Conservation (phyloP, 2,797 vertebrate species). For the Melopsittacus undulatus region DNA sequence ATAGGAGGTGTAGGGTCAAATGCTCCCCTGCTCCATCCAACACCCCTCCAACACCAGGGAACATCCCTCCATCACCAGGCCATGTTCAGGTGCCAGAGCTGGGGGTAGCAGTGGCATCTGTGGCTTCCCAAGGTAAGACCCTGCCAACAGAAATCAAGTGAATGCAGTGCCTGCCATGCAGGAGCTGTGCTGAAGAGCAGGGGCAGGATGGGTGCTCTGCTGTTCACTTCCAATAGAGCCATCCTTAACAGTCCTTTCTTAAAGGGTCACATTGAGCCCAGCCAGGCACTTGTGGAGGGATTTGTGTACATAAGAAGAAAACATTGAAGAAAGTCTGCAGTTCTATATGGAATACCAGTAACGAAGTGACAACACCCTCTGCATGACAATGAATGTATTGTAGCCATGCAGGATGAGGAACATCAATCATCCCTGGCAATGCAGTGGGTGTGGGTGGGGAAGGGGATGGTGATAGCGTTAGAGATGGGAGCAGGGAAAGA, state of each 20-base stretch:
- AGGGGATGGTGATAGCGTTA: not conserved
- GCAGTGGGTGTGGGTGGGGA: constrained; percentile 61
- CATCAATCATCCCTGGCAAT: constrained; percentile 71
- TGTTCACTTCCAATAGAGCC: not conserved
- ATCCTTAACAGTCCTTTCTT: not conserved
- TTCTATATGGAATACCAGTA: constrained; percentile 43
- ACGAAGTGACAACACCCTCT: constrained; percentile 63
- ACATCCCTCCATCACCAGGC: not conserved
- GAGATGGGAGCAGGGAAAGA: not conserved
- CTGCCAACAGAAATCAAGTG: rapidly evolving
- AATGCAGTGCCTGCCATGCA: rapidly evolving
- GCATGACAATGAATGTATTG: constrained; percentile 66
- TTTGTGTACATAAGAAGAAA: constrained; percentile 40
- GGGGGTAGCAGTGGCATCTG: not conserved
- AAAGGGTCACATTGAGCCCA: not conserved
- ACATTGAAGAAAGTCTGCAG: constrained; percentile 57
- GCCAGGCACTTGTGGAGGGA: not conserved
- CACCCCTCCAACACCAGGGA: not conserved
- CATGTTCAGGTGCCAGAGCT: not conserved
- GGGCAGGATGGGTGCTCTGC: not conserved
- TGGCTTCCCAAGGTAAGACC: rapidly evolving
- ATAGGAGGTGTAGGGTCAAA: rapidly evolving
- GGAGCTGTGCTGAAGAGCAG: not conserved
- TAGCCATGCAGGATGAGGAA: constrained; percentile 58
- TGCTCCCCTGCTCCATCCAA: not conserved